These are phyloP conservation scores for Ptychobarbus kaznakovi DNA, from an alignment of 2,797 vertebrate genomes.

Conservation along the genomic window DNA sequence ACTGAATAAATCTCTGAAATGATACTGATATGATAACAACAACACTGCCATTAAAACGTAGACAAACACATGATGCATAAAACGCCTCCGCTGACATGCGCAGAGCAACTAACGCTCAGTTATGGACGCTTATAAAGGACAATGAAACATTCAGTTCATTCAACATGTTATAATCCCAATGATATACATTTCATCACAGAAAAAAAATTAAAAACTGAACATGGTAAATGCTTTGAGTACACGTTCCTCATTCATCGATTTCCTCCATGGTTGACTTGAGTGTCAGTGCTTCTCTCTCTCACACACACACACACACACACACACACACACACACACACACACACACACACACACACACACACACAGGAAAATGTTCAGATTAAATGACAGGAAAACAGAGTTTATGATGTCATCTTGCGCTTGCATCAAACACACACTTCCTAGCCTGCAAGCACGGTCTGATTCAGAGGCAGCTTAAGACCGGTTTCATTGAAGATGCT, in stretches of 20 bases:
- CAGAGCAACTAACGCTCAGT: neutral
- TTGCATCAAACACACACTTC: neutral
- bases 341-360: neutral
- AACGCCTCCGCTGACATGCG: neutral
- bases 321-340: neutral
- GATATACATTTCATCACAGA: neutral
- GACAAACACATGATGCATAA: slow-evolving; percentile 29
- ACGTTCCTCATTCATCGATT: neutral
- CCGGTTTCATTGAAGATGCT: neutral
- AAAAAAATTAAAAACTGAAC: neutral
- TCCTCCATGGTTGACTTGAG: neutral
- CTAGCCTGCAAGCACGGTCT: neutral
- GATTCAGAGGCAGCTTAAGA: neutral
- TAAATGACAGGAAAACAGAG: neutral
- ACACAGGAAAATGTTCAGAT: neutral
- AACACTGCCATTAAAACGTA: slow-evolving; percentile 31
- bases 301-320: neutral
- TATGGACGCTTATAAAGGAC: neutral
- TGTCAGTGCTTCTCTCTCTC: neutral
- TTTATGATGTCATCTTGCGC: neutral
- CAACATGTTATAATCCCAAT: neutral
- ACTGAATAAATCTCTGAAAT: slow-evolving; percentile 20
- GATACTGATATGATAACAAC: slow-evolving; percentile 31
- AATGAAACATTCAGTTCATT: slow-evolving; percentile 23
- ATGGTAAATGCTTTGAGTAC: neutral